These are phyloP conservation scores for Scytalopus superciliaris DNA, from an alignment of 2,113 vertebrate genomes.

Conservation along the genomic window DNA sequence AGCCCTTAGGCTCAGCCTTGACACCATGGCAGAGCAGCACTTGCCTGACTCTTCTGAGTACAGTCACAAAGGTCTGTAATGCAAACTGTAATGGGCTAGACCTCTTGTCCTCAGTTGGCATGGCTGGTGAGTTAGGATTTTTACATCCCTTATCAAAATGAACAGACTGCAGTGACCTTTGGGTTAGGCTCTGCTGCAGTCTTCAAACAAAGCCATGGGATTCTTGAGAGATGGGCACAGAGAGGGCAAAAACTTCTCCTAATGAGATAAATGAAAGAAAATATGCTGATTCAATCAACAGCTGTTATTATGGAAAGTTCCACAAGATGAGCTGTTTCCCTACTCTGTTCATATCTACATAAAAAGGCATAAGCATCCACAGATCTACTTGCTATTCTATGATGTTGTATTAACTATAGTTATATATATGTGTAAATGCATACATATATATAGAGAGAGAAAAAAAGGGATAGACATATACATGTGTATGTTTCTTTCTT, in stretches of 20 bases:
- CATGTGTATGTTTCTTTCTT: fast-evolving
- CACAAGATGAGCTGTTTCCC: background rate
- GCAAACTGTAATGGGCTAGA: background rate
- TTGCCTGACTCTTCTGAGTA: background rate
- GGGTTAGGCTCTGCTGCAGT: background rate
- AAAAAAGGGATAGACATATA: background rate
- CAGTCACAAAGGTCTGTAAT: background rate
- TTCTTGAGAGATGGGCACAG: background rate
- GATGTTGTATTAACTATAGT: background rate
- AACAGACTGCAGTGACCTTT: background rate
- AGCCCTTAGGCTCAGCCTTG: background rate
- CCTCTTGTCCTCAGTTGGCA: background rate
- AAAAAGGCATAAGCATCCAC: background rate
- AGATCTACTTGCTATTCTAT: background rate
- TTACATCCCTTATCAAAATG: background rate
- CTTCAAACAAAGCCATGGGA: background rate
- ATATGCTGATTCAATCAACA: background rate
- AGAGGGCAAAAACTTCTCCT: background rate
- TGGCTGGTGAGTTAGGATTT: background rate
- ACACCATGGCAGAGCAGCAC: background rate
- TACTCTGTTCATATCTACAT: background rate
- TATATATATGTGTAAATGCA: background rate
- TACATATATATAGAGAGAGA: background rate
- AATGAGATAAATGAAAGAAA: background rate
- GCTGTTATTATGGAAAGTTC: background rate